Percentiles rank a stretch among this genome's conserved stretches.
Conservation (phyloP, 2,113 vertebrate species). For the Turdus rufiventris region DNA sequence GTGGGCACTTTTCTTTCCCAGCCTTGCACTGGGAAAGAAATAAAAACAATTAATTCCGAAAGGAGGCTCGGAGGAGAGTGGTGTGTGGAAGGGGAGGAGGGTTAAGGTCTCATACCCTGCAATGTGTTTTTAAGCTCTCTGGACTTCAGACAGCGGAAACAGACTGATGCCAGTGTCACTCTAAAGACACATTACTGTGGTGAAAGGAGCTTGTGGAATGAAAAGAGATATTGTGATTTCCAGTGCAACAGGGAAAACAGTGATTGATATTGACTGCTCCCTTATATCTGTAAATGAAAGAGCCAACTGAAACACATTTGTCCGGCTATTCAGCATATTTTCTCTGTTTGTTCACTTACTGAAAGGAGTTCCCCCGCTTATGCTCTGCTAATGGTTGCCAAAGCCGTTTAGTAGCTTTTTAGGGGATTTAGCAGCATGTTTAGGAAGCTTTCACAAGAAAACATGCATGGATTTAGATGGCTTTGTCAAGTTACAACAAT, state of each 20-base stretch:
- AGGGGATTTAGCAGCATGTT: conserved; percentile 75
- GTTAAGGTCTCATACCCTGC: conserved; percentile 59
- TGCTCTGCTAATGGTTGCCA: conserved; percentile 70
- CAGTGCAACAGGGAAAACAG: conserved; percentile 74
- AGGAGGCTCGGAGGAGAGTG: conserved; percentile 14
- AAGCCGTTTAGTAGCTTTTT: conserved; percentile 73
- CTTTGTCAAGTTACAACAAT: conserved; percentile 74
- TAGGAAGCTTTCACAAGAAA: conserved; percentile 72
- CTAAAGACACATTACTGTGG: conserved; percentile 71
- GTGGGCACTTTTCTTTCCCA: background rate
- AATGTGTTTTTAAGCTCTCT: conserved; percentile 71
- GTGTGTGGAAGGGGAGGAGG: conserved; percentile 45
- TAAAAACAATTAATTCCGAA: conserved; percentile 43
- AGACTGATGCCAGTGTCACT: conserved; percentile 70
- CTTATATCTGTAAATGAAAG: conserved; percentile 71
- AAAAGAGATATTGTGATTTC: conserved; percentile 74
- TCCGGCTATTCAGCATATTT: conserved; percentile 75
- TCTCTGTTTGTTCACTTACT: conserved; percentile 75
- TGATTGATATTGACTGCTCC: conserved; percentile 71
- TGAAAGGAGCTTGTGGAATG: conserved; percentile 70
- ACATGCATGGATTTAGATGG: conserved; percentile 69
- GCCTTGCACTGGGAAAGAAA: conserved; percentile 30
- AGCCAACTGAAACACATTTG: conserved; percentile 75
- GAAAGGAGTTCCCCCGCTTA: conserved; percentile 69
- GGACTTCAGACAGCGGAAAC: conserved; percentile 72